Conservation (phyloP, 2,888 invertebrate genomes). For the Cynaeus angustus region DNA sequence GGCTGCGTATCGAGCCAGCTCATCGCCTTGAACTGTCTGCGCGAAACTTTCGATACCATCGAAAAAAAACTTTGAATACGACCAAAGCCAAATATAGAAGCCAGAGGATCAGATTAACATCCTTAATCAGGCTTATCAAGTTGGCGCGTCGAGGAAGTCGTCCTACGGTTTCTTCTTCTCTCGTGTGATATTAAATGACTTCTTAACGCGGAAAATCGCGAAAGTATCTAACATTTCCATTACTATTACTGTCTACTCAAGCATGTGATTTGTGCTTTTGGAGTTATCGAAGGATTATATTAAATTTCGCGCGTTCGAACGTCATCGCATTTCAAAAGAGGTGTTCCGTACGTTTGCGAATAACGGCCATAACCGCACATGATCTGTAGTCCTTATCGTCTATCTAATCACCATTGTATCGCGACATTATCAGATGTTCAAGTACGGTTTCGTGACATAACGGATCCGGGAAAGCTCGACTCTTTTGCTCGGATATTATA, state of each 20-base stretch:
- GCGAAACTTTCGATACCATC: slow-evolving; percentile 47
- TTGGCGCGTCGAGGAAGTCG: slow-evolving; percentile 46
- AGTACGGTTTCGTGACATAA: slow-evolving; percentile 66
- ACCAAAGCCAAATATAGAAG: slow-evolving; percentile 53
- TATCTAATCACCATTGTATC: slow-evolving; percentile 62
- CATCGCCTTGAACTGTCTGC: slow-evolving; percentile 47
- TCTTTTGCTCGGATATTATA: slow-evolving; percentile 56
- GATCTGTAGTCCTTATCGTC: slow-evolving; percentile 46
- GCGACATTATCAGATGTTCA: slow-evolving; percentile 59
- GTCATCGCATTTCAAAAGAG: neutral
- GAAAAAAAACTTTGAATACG: slow-evolving; percentile 47
- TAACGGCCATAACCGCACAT: slow-evolving; percentile 30
- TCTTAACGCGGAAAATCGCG: slow-evolving; percentile 20
- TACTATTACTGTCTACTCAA: slow-evolving; percentile 7
- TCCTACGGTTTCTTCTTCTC: neutral
- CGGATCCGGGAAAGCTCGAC: slow-evolving; percentile 57
- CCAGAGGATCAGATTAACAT: slow-evolving; percentile 53
- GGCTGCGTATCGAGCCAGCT: slow-evolving; percentile 38
- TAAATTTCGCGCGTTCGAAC: slow-evolving; percentile 3
- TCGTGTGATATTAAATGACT: neutral
- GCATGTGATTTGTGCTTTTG: slow-evolving; percentile 8
- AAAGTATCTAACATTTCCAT: slow-evolving; percentile 3
- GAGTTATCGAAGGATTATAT: slow-evolving; percentile 4
- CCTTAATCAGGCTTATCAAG: slow-evolving; percentile 55
- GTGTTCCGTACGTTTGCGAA: slow-evolving; percentile 16